Evolutionary conservation across 2,888 invertebrate genomes (phyloP), one percentile per base, ranked within the genome.

Genomic region (Chalcis sispes): DNA sequence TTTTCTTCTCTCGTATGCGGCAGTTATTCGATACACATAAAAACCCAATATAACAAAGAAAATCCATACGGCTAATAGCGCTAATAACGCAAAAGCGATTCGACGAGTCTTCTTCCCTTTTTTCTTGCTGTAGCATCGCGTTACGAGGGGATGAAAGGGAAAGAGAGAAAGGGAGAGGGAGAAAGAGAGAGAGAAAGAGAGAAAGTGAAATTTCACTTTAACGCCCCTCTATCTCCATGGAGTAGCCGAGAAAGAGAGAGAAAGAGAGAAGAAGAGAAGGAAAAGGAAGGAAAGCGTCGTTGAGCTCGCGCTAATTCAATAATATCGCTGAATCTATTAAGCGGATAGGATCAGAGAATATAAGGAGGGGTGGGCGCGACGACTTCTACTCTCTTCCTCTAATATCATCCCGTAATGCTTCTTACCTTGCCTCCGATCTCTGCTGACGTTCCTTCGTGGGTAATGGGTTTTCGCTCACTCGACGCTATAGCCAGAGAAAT

Each of bases 271-370:
- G n/a, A n/a, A n/a, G n/a, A n/a, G n/a, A n/a, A n/a, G n/a, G n/a
- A n/a, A n/a, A n/a, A n/a, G n/a, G n/a, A n/a, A n/a, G n/a, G n/a
- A n/a, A n/a, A n/a, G n/a, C 3, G 3, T 46, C 46, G 13, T n/a
- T 25, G 13, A n/a, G 29, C 42, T 15, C 32, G 76, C 78, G 81
- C 81, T 85, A 84, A 85, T 85, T 85, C 83, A 85, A 85, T 84
- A 82, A 85, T 83, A 83, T 84, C 81, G 80, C 76, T 81, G 82
- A 84, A 85, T 86, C 83, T 84, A 83, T 86, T 85, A 84, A 83
- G 82, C 78, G 82, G 81, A 82, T 85, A 81, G 81, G 80, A 83
- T 83, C 80, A 80, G 70, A 73, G 78, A 67, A 27, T 18, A 52
- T 46, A 25, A 52, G 64, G 7, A 29, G 50, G n/a, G 0, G 27